Evolutionary conservation across 2,797 vertebrate species (phyloP).

Genomic region (Harpagifer antarcticus): DNA sequence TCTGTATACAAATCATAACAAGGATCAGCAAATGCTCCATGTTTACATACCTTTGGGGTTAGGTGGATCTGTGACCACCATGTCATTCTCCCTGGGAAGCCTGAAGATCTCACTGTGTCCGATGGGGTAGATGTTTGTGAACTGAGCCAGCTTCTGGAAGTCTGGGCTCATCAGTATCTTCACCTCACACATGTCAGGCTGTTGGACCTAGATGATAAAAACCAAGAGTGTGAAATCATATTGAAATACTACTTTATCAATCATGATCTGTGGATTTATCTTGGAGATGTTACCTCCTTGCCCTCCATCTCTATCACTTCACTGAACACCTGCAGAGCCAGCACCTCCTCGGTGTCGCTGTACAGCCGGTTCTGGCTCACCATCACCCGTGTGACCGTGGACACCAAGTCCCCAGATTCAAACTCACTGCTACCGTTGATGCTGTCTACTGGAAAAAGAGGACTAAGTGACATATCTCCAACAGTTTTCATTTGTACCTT

Average conservation of each 20-base stretch:
- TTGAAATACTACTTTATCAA: neutral
- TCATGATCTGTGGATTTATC: neutral
- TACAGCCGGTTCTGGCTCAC: conserved; percentile 90
- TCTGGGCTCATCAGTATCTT: conserved; percentile 91
- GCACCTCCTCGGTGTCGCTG: conserved; percentile 85
- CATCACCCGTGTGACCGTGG: conserved; percentile 90
- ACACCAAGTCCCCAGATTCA: conserved; percentile 83
- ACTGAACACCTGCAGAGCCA: conserved; percentile 90
- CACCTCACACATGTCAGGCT: conserved; percentile 92
- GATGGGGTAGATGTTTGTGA: conserved; percentile 88
- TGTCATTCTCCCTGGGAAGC: conserved; percentile 88
- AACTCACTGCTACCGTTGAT: conserved; percentile 77
- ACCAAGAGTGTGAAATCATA: neutral
- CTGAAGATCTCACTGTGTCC: conserved; percentile 92
- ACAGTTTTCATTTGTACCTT: neutral
- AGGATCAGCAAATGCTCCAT: neutral
- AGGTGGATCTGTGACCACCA: conserved; percentile 88
- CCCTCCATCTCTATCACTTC: conserved; percentile 94
- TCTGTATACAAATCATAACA: neutral
- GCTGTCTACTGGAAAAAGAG: conserved; percentile 81
- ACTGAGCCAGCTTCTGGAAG: conserved; percentile 87
- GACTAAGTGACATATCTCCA: neutral
- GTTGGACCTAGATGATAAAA: conserved; percentile 86
- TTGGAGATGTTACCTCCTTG: conserved; percentile 82
- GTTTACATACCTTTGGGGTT: conserved; percentile 84